A percentile compares a stretch with the other conserved stretches of the same genome.
Conservation (phyloP, 2,113 vertebrate genomes). For the Silurus meridionalis region DNA sequence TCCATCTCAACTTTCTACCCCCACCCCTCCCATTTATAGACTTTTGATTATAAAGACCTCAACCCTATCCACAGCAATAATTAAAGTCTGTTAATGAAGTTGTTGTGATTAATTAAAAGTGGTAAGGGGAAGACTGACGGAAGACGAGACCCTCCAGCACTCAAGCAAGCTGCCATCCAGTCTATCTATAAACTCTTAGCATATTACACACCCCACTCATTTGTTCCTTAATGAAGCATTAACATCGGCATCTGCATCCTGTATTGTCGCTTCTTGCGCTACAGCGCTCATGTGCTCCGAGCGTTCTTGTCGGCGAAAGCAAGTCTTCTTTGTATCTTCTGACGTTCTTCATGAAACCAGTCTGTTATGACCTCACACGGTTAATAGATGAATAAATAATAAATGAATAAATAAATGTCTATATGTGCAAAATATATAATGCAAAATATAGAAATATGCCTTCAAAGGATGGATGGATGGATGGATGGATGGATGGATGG, state of each 20-base stretch:
- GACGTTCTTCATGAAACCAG: neutral
- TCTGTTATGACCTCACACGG: neutral
- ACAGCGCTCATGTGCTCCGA: neutral
- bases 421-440: too few relatives aligned
- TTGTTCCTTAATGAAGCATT: conserved; percentile 56
- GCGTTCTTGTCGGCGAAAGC: neutral
- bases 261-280: conserved; percentile 19
- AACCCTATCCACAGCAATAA: conserved; percentile 44
- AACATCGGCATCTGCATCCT: conserved; percentile 45
- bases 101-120: conserved; percentile 54
- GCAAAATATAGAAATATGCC: too few relatives aligned
- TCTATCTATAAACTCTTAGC: conserved; percentile 31
- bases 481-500: too few relatives aligned
- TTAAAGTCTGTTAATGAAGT: conserved; percentile 53
- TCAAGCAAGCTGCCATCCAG: conserved; percentile 44
- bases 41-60: conserved; percentile 40
- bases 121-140: conserved; percentile 45
- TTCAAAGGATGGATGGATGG: too few relatives aligned
- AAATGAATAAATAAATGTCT: too few relatives aligned
- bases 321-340: neutral
- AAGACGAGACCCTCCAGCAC: conserved; percentile 41
- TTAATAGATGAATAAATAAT: too few relatives aligned
- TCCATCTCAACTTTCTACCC: neutral
- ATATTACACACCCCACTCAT: conserved; percentile 45
- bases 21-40: conserved; percentile 9